Evolutionary conservation across 2,113 vertebrate species (phyloP).

Genomic region (Scolopax mira): DNA sequence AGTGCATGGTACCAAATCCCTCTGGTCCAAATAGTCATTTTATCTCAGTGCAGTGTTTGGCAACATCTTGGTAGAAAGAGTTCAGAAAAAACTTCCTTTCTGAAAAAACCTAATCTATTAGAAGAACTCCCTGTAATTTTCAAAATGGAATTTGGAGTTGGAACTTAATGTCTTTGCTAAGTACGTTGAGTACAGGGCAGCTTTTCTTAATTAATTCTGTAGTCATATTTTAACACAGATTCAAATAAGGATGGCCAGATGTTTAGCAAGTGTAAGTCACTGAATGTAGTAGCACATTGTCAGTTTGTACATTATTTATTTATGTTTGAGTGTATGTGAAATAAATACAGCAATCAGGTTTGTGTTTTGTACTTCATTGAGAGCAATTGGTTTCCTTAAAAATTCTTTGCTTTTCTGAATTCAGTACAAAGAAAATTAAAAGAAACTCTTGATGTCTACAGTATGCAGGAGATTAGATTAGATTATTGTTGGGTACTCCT

Average conservation of each 20-base stretch:
- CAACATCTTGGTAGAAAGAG: background rate
- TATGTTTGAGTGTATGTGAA: background rate
- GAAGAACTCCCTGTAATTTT: background rate
- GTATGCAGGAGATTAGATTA: background rate
- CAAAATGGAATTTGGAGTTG: background rate
- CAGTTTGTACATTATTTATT: background rate
- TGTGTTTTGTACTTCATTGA: background rate
- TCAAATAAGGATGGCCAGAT: background rate
- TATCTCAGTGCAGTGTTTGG: background rate
- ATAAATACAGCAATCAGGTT: background rate
- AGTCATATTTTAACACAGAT: background rate
- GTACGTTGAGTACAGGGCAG: background rate
- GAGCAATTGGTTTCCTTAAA: background rate
- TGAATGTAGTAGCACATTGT: background rate
- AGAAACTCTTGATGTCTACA: background rate
- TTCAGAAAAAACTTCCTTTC: background rate
- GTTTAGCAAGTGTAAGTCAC: background rate
- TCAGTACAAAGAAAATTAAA: background rate
- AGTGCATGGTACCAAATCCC: background rate
- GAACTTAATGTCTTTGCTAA: background rate
- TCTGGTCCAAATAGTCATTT: background rate
- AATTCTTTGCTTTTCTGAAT: background rate
- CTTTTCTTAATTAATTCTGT: background rate
- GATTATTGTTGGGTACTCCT: background rate
- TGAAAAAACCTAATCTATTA: slow-evolving; percentile 24